These are phyloP conservation scores for Emydocephalus ijimae DNA, from an alignment of 2,113 vertebrate genomes.

Conservation along the genomic window DNA sequence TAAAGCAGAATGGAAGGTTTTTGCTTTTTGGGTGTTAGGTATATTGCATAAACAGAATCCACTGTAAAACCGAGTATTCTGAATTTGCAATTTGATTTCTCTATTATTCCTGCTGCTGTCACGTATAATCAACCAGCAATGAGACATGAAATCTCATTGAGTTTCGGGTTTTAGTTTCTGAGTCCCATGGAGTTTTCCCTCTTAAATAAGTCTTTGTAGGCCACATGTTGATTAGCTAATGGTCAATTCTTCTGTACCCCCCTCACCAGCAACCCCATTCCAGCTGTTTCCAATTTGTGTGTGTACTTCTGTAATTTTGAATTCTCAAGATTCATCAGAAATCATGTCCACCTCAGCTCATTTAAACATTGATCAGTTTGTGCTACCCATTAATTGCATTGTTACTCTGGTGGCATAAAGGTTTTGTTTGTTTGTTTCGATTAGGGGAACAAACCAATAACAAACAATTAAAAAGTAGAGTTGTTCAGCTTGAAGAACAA, in stretches of 20 bases:
- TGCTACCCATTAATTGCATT: background rate
- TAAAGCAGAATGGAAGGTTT: constrained; percentile 56
- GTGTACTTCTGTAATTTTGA: background rate
- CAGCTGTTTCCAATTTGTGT: background rate
- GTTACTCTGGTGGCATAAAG: background rate
- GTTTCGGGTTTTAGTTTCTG: background rate
- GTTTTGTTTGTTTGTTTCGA: background rate
- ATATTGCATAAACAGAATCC: constrained; percentile 31
- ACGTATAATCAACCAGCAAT: constrained; percentile 9
- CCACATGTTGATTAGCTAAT: constrained; percentile 13
- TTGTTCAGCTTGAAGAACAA: no score
- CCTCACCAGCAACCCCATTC: background rate
- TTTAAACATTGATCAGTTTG: background rate
- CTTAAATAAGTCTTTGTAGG: constrained; percentile 23
- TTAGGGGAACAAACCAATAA: background rate
- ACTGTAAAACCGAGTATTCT: constrained; percentile 43
- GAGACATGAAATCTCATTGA: background rate
- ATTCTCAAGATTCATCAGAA: background rate
- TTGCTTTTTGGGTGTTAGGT: constrained; percentile 13
- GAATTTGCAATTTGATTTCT: constrained; percentile 44
- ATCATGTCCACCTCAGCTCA: background rate
- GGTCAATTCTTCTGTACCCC: constrained; percentile 20
- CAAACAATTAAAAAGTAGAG: no score
- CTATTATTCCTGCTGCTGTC: background rate
- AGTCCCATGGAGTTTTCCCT: constrained; percentile 12